Base-by-base conservation (phyloP, 2,797 vertebrate species). In the Eremophila alpestris region DNA sequence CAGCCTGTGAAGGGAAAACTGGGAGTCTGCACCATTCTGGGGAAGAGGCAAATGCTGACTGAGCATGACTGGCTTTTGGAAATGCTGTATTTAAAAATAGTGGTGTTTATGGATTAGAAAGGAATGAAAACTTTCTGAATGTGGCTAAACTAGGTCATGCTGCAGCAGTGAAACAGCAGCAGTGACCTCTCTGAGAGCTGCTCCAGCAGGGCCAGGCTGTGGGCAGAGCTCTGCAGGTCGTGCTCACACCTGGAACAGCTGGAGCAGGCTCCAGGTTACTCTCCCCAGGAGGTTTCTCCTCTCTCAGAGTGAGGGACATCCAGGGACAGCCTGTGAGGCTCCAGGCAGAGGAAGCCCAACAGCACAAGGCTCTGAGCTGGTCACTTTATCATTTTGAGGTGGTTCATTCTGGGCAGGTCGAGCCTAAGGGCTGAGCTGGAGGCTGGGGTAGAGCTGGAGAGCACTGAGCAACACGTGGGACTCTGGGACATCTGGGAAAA, bases 11-110 rank as follows among this genome's bases (percentile, higher is more conserved):
- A 59, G 54, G 18, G 65, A 65, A 70, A 63, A 10, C 4, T 27
- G 51, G 45, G 70, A 76, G 49, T 13, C 54, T 83, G 73, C 23
- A 43, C 58, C 16, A 1, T 49, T 26, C 58, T 34, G 40, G 62
- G 60, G 32, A 70, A 71, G 40, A 75, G 58, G 45, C 64, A 94
- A 79, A 85, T 43, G 82, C 87, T 92, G 78, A 80, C 58, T 0
- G 6, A 94, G 74, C 83, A 41, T 10, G 55, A 49, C 74, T 81
- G 73, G 46, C 65, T 84, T 76, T 38, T 59, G 7, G 24, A 92
- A 92, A 48, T 26, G 24, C 83, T 69, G 54, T 8, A n/a, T 77
- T 94, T 92, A 94, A 95, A 91, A 96, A 95, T 58, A 95, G 77
- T 27, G n/a, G 8, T 76, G 83, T 74, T 93, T 77, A 49, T 60